These are phyloP conservation scores for Lochmaea crataegi DNA, from an alignment of 2,888 invertebrate genomes.

Conservation along the genomic window DNA sequence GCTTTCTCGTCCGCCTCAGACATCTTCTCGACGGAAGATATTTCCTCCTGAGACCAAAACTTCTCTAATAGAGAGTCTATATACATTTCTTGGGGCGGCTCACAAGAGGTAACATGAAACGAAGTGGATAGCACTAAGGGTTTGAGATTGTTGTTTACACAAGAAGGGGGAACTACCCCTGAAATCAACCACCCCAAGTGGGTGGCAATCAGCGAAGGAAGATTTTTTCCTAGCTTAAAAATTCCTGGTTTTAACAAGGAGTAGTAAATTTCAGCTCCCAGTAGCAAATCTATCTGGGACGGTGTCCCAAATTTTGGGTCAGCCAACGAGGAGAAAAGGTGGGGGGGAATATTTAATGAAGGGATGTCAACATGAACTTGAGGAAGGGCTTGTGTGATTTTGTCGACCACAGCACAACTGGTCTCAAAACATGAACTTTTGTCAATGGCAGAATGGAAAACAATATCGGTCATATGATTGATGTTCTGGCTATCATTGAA, in stretches of 20 bases:
- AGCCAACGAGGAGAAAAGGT: too few relatives aligned
- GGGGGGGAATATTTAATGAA: too few relatives aligned
- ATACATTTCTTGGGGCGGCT: not conserved
- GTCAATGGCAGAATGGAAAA: too few relatives aligned
- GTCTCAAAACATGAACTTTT: too few relatives aligned
- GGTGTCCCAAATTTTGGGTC: too few relatives aligned
- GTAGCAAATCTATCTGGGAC: not conserved
- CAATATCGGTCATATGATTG: too few relatives aligned
- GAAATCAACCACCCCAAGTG: not conserved
- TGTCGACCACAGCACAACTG: too few relatives aligned
- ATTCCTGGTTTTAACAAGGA: not conserved
- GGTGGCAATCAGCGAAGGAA: not conserved
- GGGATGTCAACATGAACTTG: too few relatives aligned
- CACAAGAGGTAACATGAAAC: not conserved
- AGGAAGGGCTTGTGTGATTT: too few relatives aligned
- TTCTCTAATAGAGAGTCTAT: not conserved
- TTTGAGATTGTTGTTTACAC: not conserved
- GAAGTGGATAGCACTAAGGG: not conserved
- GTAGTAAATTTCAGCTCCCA: not conserved
- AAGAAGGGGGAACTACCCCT: not conserved
- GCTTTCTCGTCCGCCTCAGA: not conserved
- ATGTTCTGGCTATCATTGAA: too few relatives aligned
- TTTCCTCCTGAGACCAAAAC: not conserved
- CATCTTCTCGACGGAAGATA: not conserved
- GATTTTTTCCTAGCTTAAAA: not conserved